Conservation (phyloP, 1,140 invertebrate species). For the Neodiprion fabricii region DNA sequence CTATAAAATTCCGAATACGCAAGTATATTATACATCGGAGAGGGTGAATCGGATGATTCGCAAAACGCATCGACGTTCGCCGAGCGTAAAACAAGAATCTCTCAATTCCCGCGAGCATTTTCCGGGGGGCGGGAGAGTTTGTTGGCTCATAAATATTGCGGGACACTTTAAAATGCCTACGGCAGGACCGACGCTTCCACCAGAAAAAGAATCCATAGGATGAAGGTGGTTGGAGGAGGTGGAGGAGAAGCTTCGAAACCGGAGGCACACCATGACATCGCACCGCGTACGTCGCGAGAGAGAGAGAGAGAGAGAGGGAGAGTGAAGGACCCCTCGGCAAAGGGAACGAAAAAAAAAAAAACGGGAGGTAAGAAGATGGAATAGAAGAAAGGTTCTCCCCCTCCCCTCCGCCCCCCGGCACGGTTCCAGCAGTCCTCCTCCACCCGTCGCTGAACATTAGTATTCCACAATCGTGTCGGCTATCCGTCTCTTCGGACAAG, state of each 20-base stretch:
- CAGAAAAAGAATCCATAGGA: no score
- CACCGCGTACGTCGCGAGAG: no score
- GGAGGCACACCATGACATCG: no score
- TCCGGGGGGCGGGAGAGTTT: neutral
- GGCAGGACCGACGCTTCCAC: neutral
- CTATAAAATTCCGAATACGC: no score
- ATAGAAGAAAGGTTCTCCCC: conserved; percentile 1
- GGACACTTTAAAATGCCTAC: conserved; percentile 1
- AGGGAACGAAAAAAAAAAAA: no score
- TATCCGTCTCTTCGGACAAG: neutral
- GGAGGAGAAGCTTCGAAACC: no score
- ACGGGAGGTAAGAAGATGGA: neutral
- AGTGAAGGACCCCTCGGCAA: no score
- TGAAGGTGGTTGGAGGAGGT: no score
- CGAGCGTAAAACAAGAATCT: conserved; percentile 5
- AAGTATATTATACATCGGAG: no score
- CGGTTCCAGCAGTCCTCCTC: neutral
- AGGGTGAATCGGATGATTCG: no score
- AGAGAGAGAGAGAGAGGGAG: no score
- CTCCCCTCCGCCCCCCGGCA: no score
- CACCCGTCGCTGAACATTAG: neutral
- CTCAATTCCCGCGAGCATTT: neutral
- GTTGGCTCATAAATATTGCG: neutral
- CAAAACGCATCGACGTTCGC: neutral
- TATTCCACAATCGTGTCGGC: neutral